phyloP scores from a whole-genome alignment of 1,140 invertebrate genomes.

The Ostrea denselamellosa region DNA sequence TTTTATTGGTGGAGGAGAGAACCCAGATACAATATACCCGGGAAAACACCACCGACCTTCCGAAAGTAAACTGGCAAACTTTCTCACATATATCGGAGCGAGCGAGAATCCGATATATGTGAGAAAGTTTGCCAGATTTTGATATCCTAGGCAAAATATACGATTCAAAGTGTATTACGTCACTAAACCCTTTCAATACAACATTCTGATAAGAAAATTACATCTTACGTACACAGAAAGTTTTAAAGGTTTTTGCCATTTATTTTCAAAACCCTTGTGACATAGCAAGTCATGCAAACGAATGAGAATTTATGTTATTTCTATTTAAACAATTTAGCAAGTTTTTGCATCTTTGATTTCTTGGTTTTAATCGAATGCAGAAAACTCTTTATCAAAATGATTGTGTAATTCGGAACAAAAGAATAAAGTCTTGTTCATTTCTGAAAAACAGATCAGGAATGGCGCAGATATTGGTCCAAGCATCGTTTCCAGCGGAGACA shows the following conservation, averaged over 20 bases:
- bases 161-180: not conserved
- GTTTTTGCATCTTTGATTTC: conserved; percentile 11
- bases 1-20: no score
- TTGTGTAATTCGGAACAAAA: not conserved
- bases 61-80: no score
- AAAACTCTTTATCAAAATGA: not conserved
- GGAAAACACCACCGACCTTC: no score
- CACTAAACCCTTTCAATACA: not conserved
- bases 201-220: conserved; percentile 6
- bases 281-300: no score
- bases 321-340: not conserved
- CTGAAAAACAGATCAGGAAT: not conserved
- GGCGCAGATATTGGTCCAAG: not conserved
- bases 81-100: no score
- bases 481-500: not conserved
- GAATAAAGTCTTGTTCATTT: not conserved
- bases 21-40: no score
- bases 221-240: not conserved
- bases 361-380: not conserved
- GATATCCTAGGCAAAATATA: not conserved
- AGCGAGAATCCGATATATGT: no score
- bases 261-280: not conserved
- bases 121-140: no score
- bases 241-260: not conserved
- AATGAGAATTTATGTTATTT: not conserved